Evolutionary conservation across 2,797 vertebrate genomes (phyloP).

Genomic region (Chelonia mydas): DNA sequence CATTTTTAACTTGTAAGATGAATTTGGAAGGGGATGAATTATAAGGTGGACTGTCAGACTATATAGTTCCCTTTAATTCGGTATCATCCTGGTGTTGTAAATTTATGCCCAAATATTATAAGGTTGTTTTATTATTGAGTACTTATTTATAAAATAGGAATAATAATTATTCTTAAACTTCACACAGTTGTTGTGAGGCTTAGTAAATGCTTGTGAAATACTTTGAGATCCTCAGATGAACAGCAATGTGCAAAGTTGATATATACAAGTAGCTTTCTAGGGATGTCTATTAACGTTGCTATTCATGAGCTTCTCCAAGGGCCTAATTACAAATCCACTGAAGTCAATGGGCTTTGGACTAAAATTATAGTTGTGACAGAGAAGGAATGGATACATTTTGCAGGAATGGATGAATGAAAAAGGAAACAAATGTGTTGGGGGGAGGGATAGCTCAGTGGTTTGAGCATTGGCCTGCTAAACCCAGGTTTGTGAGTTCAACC

Average conservation of each 20-base stretch:
- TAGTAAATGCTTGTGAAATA: not conserved
- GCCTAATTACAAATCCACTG: not conserved
- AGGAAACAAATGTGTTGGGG: not conserved
- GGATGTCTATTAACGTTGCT: not conserved
- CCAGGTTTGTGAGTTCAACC: too few relatives aligned
- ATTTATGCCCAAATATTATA: not conserved
- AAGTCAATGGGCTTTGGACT: not conserved
- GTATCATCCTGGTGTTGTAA: not conserved
- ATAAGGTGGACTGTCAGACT: not conserved
- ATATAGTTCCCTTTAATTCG: not conserved
- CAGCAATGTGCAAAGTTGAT: not conserved
- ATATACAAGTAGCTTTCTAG: not conserved
- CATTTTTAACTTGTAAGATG: not conserved
- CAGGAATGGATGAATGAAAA: not conserved
- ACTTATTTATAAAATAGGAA: not conserved
- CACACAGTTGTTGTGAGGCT: not conserved
- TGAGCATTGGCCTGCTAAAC: too few relatives aligned
- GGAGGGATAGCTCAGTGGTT: not conserved
- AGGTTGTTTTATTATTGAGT: not conserved
- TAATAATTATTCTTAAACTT: not conserved
- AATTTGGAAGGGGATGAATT: not conserved
- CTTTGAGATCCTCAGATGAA: not conserved
- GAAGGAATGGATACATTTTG: not conserved
- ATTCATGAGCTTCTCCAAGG: not conserved
- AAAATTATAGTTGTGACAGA: accelerated